These are phyloP conservation scores for Listronotus bonariensis DNA, from an alignment of 1,140 invertebrate genomes.

Conservation along the genomic window DNA sequence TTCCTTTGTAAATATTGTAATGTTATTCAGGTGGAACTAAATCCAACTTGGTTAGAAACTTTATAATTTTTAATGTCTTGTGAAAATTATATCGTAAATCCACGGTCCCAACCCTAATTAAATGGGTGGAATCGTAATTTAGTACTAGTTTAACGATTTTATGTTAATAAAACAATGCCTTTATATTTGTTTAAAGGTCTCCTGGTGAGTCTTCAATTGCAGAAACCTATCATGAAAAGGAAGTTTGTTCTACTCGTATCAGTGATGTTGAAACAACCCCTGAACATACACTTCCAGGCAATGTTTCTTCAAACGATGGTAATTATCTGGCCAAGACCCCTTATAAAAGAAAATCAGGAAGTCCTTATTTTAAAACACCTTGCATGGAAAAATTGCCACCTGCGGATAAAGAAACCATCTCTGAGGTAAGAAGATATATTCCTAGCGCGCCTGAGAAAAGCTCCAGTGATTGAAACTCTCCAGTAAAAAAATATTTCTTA, in stretches of 20 bases:
- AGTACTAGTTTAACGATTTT: no score
- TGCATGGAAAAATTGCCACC: slow-evolving; percentile 12
- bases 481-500: no score
- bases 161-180: not conserved
- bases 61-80: no score
- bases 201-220: slow-evolving; percentile 11
- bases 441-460: no score
- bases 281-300: slow-evolving; percentile 36
- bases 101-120: no score
- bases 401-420: slow-evolving; percentile 22
- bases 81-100: no score
- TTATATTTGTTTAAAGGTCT: slow-evolving; percentile 22
- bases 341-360: slow-evolving; percentile 1
- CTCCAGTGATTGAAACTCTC: no score
- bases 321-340: slow-evolving; percentile 5
- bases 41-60: no score
- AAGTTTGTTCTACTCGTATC: slow-evolving; percentile 4
- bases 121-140: no score
- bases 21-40: no score
- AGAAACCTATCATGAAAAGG: slow-evolving; percentile 4
- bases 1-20: no score
- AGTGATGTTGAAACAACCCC: slow-evolving; percentile 38
- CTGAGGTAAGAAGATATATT: slow-evolving; percentile 27
- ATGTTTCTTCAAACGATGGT: slow-evolving; percentile 16
- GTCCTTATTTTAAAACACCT: slow-evolving; percentile 16